phyloP scores from a whole-genome alignment of 2,888 invertebrate species.

The Hipparchia sbordonii region DNA sequence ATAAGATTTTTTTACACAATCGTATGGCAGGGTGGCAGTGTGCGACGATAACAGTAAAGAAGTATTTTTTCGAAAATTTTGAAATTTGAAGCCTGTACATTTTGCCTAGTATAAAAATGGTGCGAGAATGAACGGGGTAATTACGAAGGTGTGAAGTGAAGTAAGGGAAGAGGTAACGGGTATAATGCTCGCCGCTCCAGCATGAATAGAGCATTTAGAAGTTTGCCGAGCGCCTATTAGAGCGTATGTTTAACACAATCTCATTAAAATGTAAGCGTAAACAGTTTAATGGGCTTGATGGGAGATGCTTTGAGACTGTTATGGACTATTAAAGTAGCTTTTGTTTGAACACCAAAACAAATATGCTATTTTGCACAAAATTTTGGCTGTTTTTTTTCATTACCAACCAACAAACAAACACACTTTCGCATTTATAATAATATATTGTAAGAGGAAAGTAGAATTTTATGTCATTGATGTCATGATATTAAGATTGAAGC shows the following conservation, averaged over 20 bases:
- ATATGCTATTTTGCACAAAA: too few species aligned
- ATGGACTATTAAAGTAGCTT: constrained; percentile 30
- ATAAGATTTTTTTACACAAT: too few species aligned
- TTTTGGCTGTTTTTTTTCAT: too few species aligned
- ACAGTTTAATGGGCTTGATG: constrained; percentile 35
- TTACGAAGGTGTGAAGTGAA: constrained; percentile 1
- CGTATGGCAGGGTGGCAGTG: too few species aligned
- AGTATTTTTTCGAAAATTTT: too few species aligned
- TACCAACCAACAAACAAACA: too few species aligned
- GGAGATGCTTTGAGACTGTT: constrained; percentile 32
- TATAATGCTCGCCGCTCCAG: constrained; percentile 21
- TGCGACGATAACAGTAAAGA: too few species aligned
- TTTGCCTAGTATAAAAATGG: not conserved
- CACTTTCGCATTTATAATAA: too few species aligned
- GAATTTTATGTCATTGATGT: too few species aligned
- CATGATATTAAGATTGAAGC: too few species aligned
- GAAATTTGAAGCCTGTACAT: too few species aligned
- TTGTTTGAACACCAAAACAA: constrained; percentile 18
- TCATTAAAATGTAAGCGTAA: constrained; percentile 39
- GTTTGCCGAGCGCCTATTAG: constrained; percentile 39
- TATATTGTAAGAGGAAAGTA: too few species aligned
- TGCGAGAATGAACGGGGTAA: constrained; percentile 1
- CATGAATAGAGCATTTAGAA: constrained; percentile 37
- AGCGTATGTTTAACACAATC: constrained; percentile 41
- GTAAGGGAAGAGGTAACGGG: constrained; percentile 12